phyloP scores from a whole-genome alignment of 2,888 invertebrate genomes.

The Caenorhabditis parvicauda region DNA sequence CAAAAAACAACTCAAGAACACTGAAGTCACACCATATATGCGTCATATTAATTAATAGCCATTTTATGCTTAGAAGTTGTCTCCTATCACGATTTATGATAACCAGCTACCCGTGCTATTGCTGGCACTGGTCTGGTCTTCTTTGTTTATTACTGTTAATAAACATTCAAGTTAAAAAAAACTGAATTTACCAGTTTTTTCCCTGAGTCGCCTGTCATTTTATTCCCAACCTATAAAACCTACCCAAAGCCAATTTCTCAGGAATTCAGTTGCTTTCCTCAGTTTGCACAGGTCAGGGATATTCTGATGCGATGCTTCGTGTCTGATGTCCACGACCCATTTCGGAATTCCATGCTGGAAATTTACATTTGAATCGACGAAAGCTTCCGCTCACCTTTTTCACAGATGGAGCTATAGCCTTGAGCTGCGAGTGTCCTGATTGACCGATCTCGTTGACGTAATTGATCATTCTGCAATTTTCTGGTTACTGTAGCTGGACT shows the following conservation, averaged over 20 bases:
- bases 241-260: conserved; percentile 74
- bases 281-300: conserved; percentile 73
- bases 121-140: no score
- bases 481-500: no score
- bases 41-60: no score
- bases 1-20: no score
- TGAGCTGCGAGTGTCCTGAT: conserved; percentile 6
- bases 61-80: no score
- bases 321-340: conserved; percentile 78
- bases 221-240: conserved; percentile 3
- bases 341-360: conserved; percentile 74
- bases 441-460: conserved; percentile 62
- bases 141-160: no score
- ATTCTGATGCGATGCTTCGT: conserved; percentile 76
- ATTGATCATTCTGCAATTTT: conserved; percentile 63
- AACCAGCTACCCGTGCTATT: no score
- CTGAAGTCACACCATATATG: no score
- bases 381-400: not conserved
- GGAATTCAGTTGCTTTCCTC: conserved; percentile 70
- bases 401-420: conserved; percentile 7
- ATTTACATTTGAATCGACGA: not conserved
- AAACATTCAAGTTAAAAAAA: no score
- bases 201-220: no score
- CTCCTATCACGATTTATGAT: no score
- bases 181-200: no score